phyloP scores from a whole-genome alignment of 2,113 vertebrate species.

The Xiphias gladius region DNA sequence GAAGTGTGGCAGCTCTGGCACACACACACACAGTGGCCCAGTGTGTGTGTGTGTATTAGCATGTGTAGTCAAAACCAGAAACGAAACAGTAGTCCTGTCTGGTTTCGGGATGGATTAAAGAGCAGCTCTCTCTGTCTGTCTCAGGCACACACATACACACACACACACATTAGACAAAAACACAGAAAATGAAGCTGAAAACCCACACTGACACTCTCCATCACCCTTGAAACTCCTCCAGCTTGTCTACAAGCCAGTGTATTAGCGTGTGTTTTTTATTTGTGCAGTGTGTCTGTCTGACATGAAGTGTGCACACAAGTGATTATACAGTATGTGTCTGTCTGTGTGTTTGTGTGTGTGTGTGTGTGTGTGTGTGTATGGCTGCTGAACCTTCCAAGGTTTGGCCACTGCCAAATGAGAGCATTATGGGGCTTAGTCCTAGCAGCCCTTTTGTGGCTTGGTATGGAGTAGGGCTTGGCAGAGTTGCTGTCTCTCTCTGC shows the following conservation, averaged over 20 bases:
- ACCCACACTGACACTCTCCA: slow-evolving; percentile 54
- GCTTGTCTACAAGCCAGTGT: slow-evolving; percentile 74
- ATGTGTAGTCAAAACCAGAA: slow-evolving; percentile 67
- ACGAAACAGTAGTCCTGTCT: slow-evolving; percentile 60
- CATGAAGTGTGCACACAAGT: slow-evolving; percentile 39
- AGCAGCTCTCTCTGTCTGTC: slow-evolving; percentile 50
- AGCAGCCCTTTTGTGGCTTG: slow-evolving; percentile 79
- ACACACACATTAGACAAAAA: slow-evolving; percentile 54
- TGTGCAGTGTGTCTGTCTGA: slow-evolving; percentile 40
- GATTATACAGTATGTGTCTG: slow-evolving; percentile 30
- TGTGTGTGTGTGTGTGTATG: slow-evolving; percentile 28
- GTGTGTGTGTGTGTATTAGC: slow-evolving; percentile 63
- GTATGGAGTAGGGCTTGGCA: slow-evolving; percentile 75
- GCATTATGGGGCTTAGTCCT: slow-evolving; percentile 84
- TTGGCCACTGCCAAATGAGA: slow-evolving; percentile 81
- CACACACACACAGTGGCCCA: slow-evolving; percentile 47
- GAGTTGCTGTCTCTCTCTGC: slow-evolving; percentile 39
- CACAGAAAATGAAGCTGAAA: slow-evolving; percentile 54
- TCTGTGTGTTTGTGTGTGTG: slow-evolving; percentile 15
- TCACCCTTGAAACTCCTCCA: slow-evolving; percentile 80
- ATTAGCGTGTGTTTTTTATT: slow-evolving; percentile 51
- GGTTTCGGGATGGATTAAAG: slow-evolving; percentile 73
- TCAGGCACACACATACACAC: slow-evolving; percentile 37
- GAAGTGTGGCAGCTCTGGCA: slow-evolving; percentile 62
- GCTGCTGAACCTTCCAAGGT: slow-evolving; percentile 73